Evolutionary conservation across 1,140 invertebrate species (phyloP).

Genomic region (Drosophila sulfurigaster): DNA sequence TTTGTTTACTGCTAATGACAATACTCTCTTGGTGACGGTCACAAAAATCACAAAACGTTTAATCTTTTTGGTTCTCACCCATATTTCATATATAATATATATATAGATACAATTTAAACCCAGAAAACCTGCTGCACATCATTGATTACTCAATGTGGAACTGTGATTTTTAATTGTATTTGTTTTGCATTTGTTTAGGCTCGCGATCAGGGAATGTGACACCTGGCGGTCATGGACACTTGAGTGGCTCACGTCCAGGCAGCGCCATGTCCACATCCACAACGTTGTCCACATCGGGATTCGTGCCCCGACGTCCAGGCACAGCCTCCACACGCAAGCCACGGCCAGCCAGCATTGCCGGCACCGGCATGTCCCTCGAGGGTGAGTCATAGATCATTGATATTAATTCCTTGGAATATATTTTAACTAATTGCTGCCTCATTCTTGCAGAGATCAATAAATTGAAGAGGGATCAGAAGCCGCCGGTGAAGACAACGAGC

Average conservation of each 20-base stretch:
- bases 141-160: neutral
- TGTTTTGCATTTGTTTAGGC: slow-evolving; percentile 50
- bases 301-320: slow-evolving; percentile 69
- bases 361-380: slow-evolving; percentile 90
- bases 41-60: slow-evolving; percentile 27
- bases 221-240: slow-evolving; percentile 86
- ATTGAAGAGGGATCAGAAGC: slow-evolving; percentile 78
- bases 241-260: slow-evolving; percentile 90
- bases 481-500: slow-evolving; percentile 73
- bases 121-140: neutral
- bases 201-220: slow-evolving; percentile 89
- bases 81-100: slow-evolving; percentile 29
- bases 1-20: slow-evolving; percentile 32
- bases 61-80: slow-evolving; percentile 61
- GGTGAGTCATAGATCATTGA: slow-evolving; percentile 46
- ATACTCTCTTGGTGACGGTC: slow-evolving; percentile 68
- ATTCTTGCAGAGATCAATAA: slow-evolving; percentile 73
- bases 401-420: too few relatives aligned
- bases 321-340: slow-evolving; percentile 72
- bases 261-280: slow-evolving; percentile 89
- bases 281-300: slow-evolving; percentile 75
- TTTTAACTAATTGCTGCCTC: neutral
- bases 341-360: slow-evolving; percentile 93
- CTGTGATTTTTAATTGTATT: slow-evolving; percentile 26
- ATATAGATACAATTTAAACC: slow-evolving; percentile 25